Evolutionary conservation across 2,888 invertebrate genomes (phyloP).

Genomic region (Tipula confusa): DNA sequence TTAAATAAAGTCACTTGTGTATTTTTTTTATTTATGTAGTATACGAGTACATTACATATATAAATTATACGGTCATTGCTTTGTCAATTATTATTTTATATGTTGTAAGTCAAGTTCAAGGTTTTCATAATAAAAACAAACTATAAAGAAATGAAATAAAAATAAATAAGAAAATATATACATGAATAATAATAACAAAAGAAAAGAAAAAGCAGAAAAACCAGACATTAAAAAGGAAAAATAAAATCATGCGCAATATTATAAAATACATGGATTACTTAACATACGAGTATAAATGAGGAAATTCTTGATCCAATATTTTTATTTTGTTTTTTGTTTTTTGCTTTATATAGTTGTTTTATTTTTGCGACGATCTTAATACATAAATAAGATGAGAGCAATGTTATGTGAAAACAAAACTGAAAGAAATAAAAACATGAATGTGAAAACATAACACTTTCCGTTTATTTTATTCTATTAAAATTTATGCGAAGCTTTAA

Average conservation of each 20-base stretch:
- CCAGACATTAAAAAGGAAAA: not conserved
- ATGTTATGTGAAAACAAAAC: not conserved
- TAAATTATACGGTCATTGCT: conserved; percentile 30
- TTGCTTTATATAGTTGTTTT: not conserved
- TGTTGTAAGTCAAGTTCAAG: conserved; percentile 31
- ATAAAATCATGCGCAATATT: not conserved
- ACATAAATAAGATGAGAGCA: not conserved
- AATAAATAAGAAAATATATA: not conserved
- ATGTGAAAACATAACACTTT: not conserved
- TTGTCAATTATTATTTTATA: conserved; percentile 25
- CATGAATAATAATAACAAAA: not conserved
- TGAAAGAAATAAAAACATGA: not conserved
- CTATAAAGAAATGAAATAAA: not conserved
- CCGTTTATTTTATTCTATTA: not conserved
- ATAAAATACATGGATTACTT: not conserved
- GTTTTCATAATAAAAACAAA: conserved; percentile 26
- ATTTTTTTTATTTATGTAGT: not conserved
- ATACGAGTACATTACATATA: no score
- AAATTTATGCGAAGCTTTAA: not conserved
- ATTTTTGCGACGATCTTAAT: not conserved
- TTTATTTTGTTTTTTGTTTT: not conserved
- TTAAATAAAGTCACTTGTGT: not conserved
- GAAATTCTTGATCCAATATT: not conserved
- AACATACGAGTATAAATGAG: not conserved
- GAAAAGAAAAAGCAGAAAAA: conserved; percentile 20